These are phyloP conservation scores for Leptarthrus brevirostris DNA, from an alignment of 2,888 invertebrate genomes.

Conservation along the genomic window DNA sequence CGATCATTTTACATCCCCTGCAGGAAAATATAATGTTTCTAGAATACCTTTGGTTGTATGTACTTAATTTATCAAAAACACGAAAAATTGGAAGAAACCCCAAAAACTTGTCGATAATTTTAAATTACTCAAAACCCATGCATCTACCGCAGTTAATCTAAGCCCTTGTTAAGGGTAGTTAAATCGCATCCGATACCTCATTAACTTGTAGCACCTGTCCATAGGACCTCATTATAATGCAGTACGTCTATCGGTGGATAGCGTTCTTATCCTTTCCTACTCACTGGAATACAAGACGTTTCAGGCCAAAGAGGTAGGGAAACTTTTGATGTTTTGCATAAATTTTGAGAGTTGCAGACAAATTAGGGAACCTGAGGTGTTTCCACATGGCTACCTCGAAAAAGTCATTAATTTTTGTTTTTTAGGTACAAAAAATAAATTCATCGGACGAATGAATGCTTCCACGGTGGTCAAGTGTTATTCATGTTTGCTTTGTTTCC, in stretches of 20 bases:
- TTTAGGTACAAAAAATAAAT: background rate
- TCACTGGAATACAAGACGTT: background rate
- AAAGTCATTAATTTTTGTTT: background rate
- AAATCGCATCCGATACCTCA: conserved; percentile 3
- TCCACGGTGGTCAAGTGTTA: background rate
- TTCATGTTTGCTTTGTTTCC: background rate
- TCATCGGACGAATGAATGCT: background rate
- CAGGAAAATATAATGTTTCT: no score
- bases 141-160: background rate
- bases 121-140: no score
- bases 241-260: background rate
- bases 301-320: conserved; percentile 4
- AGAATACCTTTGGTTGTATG: no score
- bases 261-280: background rate
- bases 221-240: conserved; percentile 5
- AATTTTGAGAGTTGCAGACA: conserved; percentile 16
- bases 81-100: no score
- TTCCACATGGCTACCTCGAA: conserved; percentile 7
- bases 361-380: conserved; percentile 1
- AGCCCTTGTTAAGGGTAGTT: background rate
- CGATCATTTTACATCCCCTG: no score
- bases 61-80: no score
- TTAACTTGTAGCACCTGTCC: conserved; percentile 36
- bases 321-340: conserved; percentile 18
- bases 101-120: no score